Base-by-base conservation (phyloP, 1,140 invertebrate species). In the Eupristina koningsbergeri region DNA sequence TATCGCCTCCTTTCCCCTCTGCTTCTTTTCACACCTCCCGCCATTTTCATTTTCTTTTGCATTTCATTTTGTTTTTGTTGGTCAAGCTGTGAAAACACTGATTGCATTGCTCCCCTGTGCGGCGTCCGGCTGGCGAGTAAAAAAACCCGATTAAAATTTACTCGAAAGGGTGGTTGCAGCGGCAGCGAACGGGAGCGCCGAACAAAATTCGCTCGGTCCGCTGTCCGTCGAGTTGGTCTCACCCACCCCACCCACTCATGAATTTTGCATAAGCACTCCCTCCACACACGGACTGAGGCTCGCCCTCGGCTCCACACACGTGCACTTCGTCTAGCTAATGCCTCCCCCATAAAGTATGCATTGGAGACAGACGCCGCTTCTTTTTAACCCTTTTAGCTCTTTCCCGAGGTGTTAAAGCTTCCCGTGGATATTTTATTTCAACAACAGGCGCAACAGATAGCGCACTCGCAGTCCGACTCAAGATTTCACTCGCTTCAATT, bases 51-150 rank as follows among this genome's bases (percentile, higher is more conserved):
- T 26, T n/a, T 41, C 36, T n/a, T n/a, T 41, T 69, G 6, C 41
- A 7, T 50, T 71, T 36, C 13, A 47, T 53, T 58, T 39, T 58
- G 69, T 41, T 71, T 34, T 63, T 34, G 50, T 47, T 63, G 71
- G 31, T 67, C 29, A 31, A 47, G 39, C 26, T 45, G 77, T 78
- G 76, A 78, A 78, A 78, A 78, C 76, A 58, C 34, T 64, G 76
- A 73, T 81, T 41, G 50, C 61, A 74, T 63, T 63, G 75, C 53
- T 31, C n/a, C 61, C 41, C 34, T 22, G 63, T 36, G 53, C 36
- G 0, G 53, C 34, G 7, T 39, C 6, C 76, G 26, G 41, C 61
- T 2, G n/a, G 53, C 1, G 69, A 2, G 31, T 13, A 67, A 22
- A 67, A 34, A 34, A 67, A 36, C 8, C 34, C 15, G 64, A 39